phyloP scores from a whole-genome alignment of 2,888 invertebrate genomes.

The Lithophane leautieri region DNA sequence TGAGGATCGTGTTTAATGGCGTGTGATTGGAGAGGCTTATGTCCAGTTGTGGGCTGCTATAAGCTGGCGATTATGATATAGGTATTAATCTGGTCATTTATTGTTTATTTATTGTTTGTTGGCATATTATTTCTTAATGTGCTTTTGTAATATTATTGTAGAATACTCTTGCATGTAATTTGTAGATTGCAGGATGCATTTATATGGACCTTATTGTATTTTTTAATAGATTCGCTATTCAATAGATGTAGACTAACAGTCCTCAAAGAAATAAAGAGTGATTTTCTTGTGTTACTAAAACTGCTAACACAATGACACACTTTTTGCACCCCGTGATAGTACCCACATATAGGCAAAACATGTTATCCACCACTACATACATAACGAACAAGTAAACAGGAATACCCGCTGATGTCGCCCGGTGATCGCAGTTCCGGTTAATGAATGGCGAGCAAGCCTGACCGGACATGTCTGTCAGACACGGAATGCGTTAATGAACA shows the following conservation, averaged over 20 bases:
- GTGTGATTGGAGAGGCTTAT: background rate
- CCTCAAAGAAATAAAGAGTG: background rate
- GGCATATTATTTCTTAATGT: background rate
- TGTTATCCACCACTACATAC: background rate
- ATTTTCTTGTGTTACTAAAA: background rate
- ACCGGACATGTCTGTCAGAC: conserved; percentile 27
- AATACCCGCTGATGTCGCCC: conserved; percentile 35
- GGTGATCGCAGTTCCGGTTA: conserved; percentile 41
- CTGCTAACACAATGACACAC: background rate
- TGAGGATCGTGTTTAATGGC: no score
- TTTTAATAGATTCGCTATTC: background rate
- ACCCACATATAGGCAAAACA: background rate
- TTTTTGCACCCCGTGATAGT: background rate
- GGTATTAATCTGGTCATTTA: background rate
- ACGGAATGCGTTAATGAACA: conserved; percentile 35
- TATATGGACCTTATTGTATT: background rate
- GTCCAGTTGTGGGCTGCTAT: background rate
- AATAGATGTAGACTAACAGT: background rate
- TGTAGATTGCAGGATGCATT: background rate
- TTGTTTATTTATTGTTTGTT: background rate
- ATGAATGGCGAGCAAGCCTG: conserved; percentile 30
- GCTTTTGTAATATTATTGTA: background rate
- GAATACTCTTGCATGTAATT: background rate
- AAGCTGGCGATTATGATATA: background rate
- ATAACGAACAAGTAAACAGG: conserved; percentile 18